Base-by-base conservation (phyloP, 2,113 vertebrate genomes). In the Trichechus manatus region DNA sequence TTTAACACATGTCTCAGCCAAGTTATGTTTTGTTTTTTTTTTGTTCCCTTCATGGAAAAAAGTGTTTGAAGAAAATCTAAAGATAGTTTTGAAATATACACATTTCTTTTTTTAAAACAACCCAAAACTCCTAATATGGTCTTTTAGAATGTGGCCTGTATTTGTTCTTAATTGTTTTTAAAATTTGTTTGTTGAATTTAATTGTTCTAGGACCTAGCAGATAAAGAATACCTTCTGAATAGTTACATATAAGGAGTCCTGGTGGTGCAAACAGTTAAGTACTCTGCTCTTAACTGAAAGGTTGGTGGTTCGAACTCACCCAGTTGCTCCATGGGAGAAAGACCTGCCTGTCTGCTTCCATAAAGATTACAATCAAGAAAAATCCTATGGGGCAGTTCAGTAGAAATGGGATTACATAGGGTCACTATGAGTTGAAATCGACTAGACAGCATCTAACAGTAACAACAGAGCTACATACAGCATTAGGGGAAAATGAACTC, bases 61-160 rank as follows among this genome's bases (percentile, higher is more conserved):
- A 87, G 66, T 80, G 15, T 95, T 87, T 87, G 27, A 80, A 78
- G n/a, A 93, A 94, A 90, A 14, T 72, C 31, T 31, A 95, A 88
- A 94, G 63, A 11, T 68, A 86, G 20, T 36, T n/a, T 93, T 84
- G 19, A 90, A 63, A 90, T 87, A 72, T 1, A 1, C 6, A 63
- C 5, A 6, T 56, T 56, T n/a, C 10, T n/a, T 79, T 50, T 50
- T 75, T n/a, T 83, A 47, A 94, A 61, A 47, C 1, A 61, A 74
- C 9, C 3, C 63, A 83, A 59, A 86, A 50, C 9, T 39, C 11
- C 47, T 80, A 78, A 15, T 44, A 31, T n/a, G 31, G 31, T 81
- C 6, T 89, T 94, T 94, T 42, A 68, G 84, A 77, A 92, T 70
- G 31, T 90, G 42, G 2, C 15, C 56, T 11, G 1, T 72, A 68